These are phyloP conservation scores for Brenthis hecate DNA, from an alignment of 2,888 invertebrate genomes.

Conservation along the genomic window DNA sequence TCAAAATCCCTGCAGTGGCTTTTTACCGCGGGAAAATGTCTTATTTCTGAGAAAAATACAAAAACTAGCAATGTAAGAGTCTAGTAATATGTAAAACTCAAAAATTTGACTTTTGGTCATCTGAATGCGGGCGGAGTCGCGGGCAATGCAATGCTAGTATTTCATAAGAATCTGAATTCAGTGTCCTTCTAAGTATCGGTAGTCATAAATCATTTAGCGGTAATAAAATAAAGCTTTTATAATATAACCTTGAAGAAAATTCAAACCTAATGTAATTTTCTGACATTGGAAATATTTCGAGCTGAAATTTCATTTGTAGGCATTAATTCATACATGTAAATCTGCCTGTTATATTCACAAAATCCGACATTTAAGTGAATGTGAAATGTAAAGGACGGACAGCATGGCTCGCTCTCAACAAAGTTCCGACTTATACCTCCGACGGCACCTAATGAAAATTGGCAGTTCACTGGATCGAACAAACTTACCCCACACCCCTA, in stretches of 20 bases:
- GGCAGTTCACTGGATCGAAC: slow-evolving; percentile 71
- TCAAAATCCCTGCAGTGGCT: too few species aligned
- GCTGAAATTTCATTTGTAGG: slow-evolving; percentile 48
- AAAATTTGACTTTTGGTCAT: too few species aligned
- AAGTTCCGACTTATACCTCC: slow-evolving; percentile 64
- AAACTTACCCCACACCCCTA: slow-evolving; percentile 49
- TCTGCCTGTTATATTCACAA: slow-evolving; percentile 52
- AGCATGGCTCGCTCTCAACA: slow-evolving; percentile 51
- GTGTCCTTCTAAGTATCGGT: neutral
- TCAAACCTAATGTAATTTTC: slow-evolving; percentile 21
- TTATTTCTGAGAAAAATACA: too few species aligned
- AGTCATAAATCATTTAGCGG: neutral
- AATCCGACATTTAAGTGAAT: slow-evolving; percentile 61
- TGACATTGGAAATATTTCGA: slow-evolving; percentile 42
- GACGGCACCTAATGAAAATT: slow-evolving; percentile 74
- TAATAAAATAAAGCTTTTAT: neutral
- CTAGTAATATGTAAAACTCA: too few species aligned
- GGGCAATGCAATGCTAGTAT: too few species aligned
- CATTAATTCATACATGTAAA: slow-evolving; percentile 50
- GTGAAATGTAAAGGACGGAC: slow-evolving; percentile 63
- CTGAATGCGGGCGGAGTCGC: too few species aligned
- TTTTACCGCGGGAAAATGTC: too few species aligned
- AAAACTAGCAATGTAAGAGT: too few species aligned
- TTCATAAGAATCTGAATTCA: too few species aligned
- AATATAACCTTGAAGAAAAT: slow-evolving; percentile 8